These are phyloP conservation scores for Aplodontia rufa DNA, from an alignment of 2,113 vertebrate species.

Conservation along the genomic window DNA sequence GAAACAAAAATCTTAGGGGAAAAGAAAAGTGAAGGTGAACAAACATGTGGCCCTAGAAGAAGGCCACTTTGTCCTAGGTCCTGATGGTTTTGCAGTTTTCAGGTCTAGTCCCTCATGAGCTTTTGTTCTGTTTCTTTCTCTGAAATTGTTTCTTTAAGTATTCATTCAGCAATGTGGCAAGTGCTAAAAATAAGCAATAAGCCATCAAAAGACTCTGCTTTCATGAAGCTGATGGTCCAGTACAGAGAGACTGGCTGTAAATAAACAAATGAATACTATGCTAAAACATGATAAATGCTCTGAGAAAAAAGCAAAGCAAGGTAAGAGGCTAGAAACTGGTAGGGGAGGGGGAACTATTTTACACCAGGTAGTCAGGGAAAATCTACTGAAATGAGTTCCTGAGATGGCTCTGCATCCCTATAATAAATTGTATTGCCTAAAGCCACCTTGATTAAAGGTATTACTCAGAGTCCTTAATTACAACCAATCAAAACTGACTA, in stretches of 20 bases:
- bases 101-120: background rate
- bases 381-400: background rate
- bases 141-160: background rate
- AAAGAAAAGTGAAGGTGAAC: background rate
- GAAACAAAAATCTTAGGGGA: background rate
- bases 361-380: background rate
- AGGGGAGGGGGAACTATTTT: background rate
- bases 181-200: background rate
- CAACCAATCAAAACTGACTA: background rate
- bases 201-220: background rate
- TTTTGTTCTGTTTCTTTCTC: background rate
- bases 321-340: background rate
- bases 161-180: background rate
- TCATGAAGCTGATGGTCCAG: background rate
- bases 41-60: background rate
- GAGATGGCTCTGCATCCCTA: background rate
- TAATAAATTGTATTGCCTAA: conserved; percentile 10
- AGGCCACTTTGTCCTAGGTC: background rate
- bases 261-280: background rate
- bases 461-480: background rate
- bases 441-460: background rate
- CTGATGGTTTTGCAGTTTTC: background rate
- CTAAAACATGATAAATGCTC: background rate
- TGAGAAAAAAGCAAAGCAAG: background rate
- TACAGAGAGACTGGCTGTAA: background rate